Base-by-base conservation (phyloP, 2,797 vertebrate species). In the Tachyglossus aculeatus region DNA sequence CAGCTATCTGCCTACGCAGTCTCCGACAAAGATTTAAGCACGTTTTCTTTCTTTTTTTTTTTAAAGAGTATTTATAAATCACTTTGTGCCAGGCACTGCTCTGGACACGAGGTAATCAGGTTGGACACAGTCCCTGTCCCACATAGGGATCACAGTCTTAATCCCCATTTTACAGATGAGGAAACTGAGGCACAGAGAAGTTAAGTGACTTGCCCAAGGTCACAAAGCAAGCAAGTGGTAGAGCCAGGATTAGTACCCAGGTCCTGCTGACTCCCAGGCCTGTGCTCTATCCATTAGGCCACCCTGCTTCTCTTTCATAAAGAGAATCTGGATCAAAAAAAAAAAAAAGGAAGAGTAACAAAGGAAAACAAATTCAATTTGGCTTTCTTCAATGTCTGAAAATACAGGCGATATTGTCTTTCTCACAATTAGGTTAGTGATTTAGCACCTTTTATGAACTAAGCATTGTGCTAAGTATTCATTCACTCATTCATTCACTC, bases 331-430 rank as follows among this genome's bases (percentile, higher is more conserved):
- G 14, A 34, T 31, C 14, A 25, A 6, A 0, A 0, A 65, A 71
- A 27, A 0, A 1, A 76, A 41, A 13, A 69, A 21, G 34, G 24
- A 22, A 9, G 4, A 4, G 0, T 0, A 38, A 47, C 58, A 61
- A 9, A 63, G 21, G 55, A 52, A 65, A 64, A 10, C 67, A 67
- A 77, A 66, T 2, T 19, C 15, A 40, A 19, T 32, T 78, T 40
- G 61, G 27, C 4, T 58, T 62, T 37, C 29, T 41, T 81, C 1
- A 1, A 38, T 1, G 1, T 38, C 54, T 8, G 25, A 29, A 21
- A 36, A 56, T 69, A 65, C 45, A 54, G 59, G 68, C 36, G 19
- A 68, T 53, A 59, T 15, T 19, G 14, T 78, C 61, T 55, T 16
- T 48, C 33, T 71, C n/a, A n/a, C n/a, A n/a, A n/a, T n/a, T n/a